Base-by-base conservation (phyloP, 2,888 invertebrate genomes). In the Steinernema hermaphroditum region DNA sequence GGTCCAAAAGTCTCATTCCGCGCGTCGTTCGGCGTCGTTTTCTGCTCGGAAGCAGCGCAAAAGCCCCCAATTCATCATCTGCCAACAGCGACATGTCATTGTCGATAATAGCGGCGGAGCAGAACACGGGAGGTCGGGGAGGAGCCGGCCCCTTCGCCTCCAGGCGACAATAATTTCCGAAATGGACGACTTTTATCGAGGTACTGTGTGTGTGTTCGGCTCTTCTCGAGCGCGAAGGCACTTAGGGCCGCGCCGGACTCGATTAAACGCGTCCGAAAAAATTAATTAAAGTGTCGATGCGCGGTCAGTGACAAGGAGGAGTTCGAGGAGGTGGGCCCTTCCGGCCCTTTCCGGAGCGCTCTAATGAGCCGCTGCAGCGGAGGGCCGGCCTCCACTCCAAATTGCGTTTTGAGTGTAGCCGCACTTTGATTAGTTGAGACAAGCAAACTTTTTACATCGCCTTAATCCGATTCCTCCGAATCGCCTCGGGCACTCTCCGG, bases 51-150 rank as follows among this genome's bases (percentile, higher is more conserved):
- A 29, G 62, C 27, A 32, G 62, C 62, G 14, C 16, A 32, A 62
- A 62, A 29, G 29, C 62, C 62, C 16, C 62, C 62, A 62, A 62
- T 62, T 62, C 62, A 62, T 62, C 62, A 62, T 62, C 62, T 62
- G 62, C 32, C 62, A 29, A 62, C 62, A 62, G 62, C 62, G 62
- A 62, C 62, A 62, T 62, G 62, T 62, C 62, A 62, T 62, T 62
- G 62, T 62, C 32, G 62, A 62, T 62, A 62, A 62, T 62, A 62
- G 62, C 62, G 29, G 62, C 27, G 62, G 62, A 32, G 32, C 62
- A 24, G 62, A 62, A 62, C 27, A 62, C 22, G 29, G 62, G 32
- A 62, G 29, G 62, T 29, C 62, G 37, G 37, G 37, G 37, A 37
- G 37, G 37, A 16, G 16, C 62, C 62, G 16, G 12, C 32, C 32